These are phyloP conservation scores for Vulpes vulpes DNA, from an alignment of 2,113 vertebrate species.

Conservation along the genomic window DNA sequence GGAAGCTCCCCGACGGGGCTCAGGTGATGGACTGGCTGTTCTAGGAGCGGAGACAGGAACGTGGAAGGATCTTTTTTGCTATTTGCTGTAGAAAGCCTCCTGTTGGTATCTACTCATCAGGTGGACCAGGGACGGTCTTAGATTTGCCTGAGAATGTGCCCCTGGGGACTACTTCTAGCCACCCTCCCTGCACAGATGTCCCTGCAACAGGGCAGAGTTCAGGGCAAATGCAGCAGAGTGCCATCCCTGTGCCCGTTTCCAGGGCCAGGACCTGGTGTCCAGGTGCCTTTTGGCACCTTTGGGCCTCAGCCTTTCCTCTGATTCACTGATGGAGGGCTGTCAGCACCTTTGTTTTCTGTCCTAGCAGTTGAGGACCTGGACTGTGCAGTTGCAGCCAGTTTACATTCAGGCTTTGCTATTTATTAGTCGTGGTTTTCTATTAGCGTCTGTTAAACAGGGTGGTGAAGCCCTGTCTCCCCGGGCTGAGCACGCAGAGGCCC, in stretches of 20 bases:
- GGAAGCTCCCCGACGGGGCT: not conserved
- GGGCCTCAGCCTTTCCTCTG: not conserved
- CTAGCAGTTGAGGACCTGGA: fast-evolving
- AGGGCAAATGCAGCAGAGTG: fast-evolving
- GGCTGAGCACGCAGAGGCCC: not conserved
- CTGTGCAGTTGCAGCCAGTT: fast-evolving
- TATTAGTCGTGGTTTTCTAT: fast-evolving
- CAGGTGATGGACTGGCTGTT: not conserved
- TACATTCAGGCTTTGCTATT: not conserved
- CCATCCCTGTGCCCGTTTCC: fast-evolving
- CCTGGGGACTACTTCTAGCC: fast-evolving
- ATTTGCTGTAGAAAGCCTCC: fast-evolving
- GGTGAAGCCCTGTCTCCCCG: fast-evolving
- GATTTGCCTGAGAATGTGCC: not conserved
- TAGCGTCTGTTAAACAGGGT: fast-evolving
- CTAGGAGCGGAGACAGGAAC: fast-evolving
- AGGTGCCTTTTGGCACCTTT: fast-evolving
- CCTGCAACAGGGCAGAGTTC: fast-evolving
- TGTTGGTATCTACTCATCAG: fast-evolving
- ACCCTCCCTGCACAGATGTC: fast-evolving
- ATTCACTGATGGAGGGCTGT: fast-evolving
- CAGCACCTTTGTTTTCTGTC: fast-evolving
- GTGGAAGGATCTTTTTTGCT: fast-evolving
- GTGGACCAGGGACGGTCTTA: not conserved
- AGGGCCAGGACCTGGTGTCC: not conserved